Evolutionary conservation across 2,797 vertebrate species (phyloP).

Genomic region (Rhyacichthys aspro): DNA sequence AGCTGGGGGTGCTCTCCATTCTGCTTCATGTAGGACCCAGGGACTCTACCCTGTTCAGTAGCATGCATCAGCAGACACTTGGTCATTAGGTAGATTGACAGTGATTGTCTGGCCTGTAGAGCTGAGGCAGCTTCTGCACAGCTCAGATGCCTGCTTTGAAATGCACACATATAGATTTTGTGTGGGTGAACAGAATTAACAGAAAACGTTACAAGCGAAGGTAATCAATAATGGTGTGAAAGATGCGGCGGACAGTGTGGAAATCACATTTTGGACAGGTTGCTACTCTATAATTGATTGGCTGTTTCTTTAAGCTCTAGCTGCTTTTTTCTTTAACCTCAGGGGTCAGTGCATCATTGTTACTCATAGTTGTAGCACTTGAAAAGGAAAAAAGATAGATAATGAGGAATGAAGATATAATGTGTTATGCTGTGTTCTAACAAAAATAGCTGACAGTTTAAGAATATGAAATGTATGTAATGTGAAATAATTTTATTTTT

Average conservation of each 20-base stretch:
- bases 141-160: slow-evolving; percentile 72
- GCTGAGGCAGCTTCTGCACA: slow-evolving; percentile 62
- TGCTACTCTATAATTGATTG: slow-evolving; percentile 75
- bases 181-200: slow-evolving; percentile 80
- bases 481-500: background rate
- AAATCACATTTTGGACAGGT: slow-evolving; percentile 80
- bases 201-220: slow-evolving; percentile 78
- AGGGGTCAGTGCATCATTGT: slow-evolving; percentile 27
- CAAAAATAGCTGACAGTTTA: background rate
- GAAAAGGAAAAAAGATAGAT: slow-evolving; percentile 20
- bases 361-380: slow-evolving; percentile 11
- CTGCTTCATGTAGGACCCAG: slow-evolving; percentile 76
- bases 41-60: slow-evolving; percentile 61
- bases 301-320: slow-evolving; percentile 53
- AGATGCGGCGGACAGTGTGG: slow-evolving; percentile 75
- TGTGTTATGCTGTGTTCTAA: slow-evolving; percentile 10
- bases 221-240: slow-evolving; percentile 78
- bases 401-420: too few relatives aligned
- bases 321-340: slow-evolving; percentile 26
- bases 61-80: slow-evolving; percentile 76
- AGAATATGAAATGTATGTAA: too few relatives aligned
- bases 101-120: slow-evolving; percentile 76
- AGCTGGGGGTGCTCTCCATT: slow-evolving; percentile 69
- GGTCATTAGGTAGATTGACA: slow-evolving; percentile 82
- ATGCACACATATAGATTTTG: slow-evolving; percentile 81